These are phyloP conservation scores for Rhinogobius similis DNA, from an alignment of 2,113 vertebrate genomes.

Conservation along the genomic window DNA sequence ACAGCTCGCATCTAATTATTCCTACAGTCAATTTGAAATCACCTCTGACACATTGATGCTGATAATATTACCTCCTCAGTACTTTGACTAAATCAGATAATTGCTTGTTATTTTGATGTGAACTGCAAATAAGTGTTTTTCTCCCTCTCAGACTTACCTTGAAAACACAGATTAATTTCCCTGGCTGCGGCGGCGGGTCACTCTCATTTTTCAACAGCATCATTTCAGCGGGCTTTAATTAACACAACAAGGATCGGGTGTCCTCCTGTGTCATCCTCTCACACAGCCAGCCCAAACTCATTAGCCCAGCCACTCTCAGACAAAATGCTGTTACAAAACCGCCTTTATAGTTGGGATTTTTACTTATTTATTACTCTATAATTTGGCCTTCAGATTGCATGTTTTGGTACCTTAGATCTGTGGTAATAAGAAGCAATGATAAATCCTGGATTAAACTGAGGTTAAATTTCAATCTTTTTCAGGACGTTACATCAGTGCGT, in stretches of 20 bases:
- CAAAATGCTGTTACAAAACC: constrained; percentile 16
- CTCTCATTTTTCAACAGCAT: constrained; percentile 53
- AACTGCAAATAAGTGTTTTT: constrained; percentile 13
- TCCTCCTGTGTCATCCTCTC: constrained; percentile 58
- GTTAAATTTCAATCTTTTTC: constrained; percentile 2
- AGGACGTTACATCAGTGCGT: background rate
- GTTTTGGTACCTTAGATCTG: background rate
- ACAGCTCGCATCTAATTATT: background rate
- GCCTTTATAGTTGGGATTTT: constrained; percentile 20
- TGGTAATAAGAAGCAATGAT: background rate
- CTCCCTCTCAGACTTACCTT: background rate
- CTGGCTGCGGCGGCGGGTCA: constrained; percentile 42
- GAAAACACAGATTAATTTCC: constrained; percentile 28
- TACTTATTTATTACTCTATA: constrained; percentile 20
- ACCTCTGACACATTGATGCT: background rate
- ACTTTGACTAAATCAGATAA: constrained; percentile 37
- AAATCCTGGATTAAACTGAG: background rate
- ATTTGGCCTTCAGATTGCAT: constrained; percentile 10
- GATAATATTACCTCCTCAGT: constrained; percentile 24
- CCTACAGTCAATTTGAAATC: background rate
- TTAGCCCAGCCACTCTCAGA: constrained; percentile 34
- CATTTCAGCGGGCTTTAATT: constrained; percentile 61
- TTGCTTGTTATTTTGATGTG: constrained; percentile 26
- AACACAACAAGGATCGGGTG: constrained; percentile 60
- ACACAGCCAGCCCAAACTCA: constrained; percentile 51